Evolutionary conservation across 2,113 vertebrate species (phyloP), one percentile per base, ranked within the genome.

Genomic region (Neotragus moschatus): DNA sequence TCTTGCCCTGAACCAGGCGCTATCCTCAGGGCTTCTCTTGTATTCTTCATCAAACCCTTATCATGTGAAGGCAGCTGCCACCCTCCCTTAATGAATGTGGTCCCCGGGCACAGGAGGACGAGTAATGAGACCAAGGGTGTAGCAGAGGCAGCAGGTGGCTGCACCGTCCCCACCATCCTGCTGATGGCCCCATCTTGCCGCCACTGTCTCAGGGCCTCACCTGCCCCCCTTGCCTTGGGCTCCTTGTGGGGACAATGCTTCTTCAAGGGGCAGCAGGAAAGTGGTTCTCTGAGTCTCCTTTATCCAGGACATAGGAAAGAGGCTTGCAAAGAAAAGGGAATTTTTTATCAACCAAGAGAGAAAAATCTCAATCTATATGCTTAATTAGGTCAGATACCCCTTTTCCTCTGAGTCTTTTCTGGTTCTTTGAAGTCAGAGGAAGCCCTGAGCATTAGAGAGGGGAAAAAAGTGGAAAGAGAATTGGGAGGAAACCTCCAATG

Each of bases 351-450:
- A 89, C 90, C 86, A 56, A 79, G 47, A 96, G 70, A 82, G 88
- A 96, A 90, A 98, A 98, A 97, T 96, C 96, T 97, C 87, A 94
- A 97, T 97, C 95, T 84, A 36, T 88, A n/a, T 90, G 49, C 94
- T 94, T 98, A 98, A 98, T 98, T 98, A 97, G 98, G 98, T 98
- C 98, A 97, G 97, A 97, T 94, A 93, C 55, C 36, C 93, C 90
- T 97, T 98, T 98, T 96, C 97, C 96, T 98, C 73, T 56, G 95
- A 96, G 95, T 85, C 93, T 96, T 89, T 94, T 91, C 94, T 96
- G 43, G 23, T 90, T 94, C 94, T 98, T 97, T 98, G 97, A 98
- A 98, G 97, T 98, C 82, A 96, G 90, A 89, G 75, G 92, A 96
- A 95, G 93, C 94, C 87, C 49, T 94, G 96, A 89, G 98, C 97